Evolutionary conservation across 35 echinoderm and acorn worm species (phyloP), one percentile per base, ranked within the genome.

Genomic region (Ptychodera flava): DNA sequence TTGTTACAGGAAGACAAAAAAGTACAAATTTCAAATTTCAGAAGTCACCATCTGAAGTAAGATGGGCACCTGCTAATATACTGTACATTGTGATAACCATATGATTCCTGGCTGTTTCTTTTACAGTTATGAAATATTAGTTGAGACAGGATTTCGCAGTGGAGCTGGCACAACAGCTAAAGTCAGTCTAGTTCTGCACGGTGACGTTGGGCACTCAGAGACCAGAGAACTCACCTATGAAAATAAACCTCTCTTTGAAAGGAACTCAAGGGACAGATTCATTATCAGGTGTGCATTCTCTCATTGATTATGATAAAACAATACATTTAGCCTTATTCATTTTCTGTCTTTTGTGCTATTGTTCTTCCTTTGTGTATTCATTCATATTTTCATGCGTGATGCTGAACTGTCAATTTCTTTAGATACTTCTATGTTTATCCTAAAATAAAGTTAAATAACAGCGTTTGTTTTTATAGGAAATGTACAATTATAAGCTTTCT

Each of bases 221-320:
- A 99, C 96, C 32, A 99, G 94, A 79, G 92, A 99, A 82, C 88
- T 99, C 1, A 92, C 88, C 78, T 87, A 83, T 81, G 81, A 83
- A 77, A 87, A 92, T 1, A 94, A 87, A 90, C 90, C 85, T 16
- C 33, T 94, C 76, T 99, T 99, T 91, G 93, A 99, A 77, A 90
- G 88, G 82, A 99, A 94, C 79, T 99, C 96, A 10, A 87, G 96
- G 33, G 96, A 99, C 77, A 36, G 96, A 90, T 99, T 99, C 83
- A 91, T 99, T 35, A 86, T 93, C 28, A 94, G 96, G 96, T 99
- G 88, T 87, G 15, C 30, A 36, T 78, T 94, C 92, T 80, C 94
- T 88, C 94, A 80, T 87, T 92, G 28, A 85, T 97, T 37, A 92
- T 94, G 82, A 97, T 92, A 28, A 92, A 92, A 28, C 92, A 88